A percentile compares a stretch with the other conserved stretches of the same genome.
Evolutionary conservation across 1,140 invertebrate genomes (phyloP).

Genomic region (Heliconius hermathena): DNA sequence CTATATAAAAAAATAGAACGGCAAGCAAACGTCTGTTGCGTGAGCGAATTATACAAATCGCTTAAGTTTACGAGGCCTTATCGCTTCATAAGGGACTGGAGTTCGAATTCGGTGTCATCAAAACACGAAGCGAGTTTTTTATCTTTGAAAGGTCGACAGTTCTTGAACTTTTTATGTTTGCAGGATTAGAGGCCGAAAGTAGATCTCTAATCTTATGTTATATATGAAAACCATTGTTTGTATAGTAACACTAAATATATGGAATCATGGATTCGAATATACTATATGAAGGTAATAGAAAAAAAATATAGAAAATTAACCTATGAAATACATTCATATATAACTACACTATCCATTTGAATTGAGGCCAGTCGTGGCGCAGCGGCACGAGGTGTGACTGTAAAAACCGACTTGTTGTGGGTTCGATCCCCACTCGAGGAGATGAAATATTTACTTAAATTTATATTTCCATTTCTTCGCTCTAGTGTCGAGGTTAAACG

Average conservation of each 20-base stretch:
- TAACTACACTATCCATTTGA: too few species aligned
- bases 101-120: conserved; percentile 6
- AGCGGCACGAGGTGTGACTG: too few species aligned
- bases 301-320: too few species aligned
- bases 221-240: neutral
- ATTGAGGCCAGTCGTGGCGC: too few species aligned
- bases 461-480: too few species aligned
- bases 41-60: conserved; percentile 31
- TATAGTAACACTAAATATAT: neutral
- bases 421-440: too few species aligned
- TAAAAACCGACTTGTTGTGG: too few species aligned
- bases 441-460: too few species aligned
- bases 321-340: too few species aligned
- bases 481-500: too few species aligned
- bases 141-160: conserved; percentile 7
- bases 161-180: conserved; percentile 7
- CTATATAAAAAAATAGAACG: neutral
- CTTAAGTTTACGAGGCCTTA: conserved; percentile 29
- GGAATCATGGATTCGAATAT: too few species aligned
- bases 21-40: conserved; percentile 14
- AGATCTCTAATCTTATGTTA: neutral
- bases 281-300: too few species aligned
- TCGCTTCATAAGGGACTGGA: conserved; percentile 21
- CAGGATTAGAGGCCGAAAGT: neutral
- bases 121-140: neutral